Base-by-base conservation (phyloP, 2,797 vertebrate species). In the Petrocephalus schoutedeni region DNA sequence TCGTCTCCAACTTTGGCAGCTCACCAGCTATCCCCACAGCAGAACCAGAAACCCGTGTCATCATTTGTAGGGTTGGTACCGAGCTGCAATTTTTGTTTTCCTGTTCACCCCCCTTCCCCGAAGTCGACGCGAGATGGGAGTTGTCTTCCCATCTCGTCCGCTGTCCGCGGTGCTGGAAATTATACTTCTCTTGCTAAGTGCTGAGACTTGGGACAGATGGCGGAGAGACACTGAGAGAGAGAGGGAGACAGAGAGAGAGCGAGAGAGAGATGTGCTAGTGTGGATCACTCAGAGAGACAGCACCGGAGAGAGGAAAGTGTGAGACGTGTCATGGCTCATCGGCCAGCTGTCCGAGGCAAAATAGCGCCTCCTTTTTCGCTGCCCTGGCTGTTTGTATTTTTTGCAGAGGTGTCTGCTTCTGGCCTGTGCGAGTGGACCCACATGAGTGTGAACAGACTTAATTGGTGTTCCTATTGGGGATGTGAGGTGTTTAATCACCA, bases 401-500 rank as follows among this genome's bases (percentile, higher is more conserved):
- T 12, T 14, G 56, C 16, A 32, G 32, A 56, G 53, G 53, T 32
- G 83, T 32, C 21, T 57, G 53, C 10, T 85, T 85, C 14, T 12
- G 19, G 41, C 9, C 61, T 53, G 59, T 6, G 4, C 9, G 12
- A 51, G 59, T 87, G 85, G 84, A 87, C 57, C 88, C 86, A 87
- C 88, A 49, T 41, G 90, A 88, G 88, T 89, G 83, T 90, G 89
- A 92, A 90, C 87, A 88, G 89, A 53, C 89, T 89, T 93, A 92
- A 92, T 92, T 92, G 90, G 90, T 86, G 82, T 90, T 91, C 90
- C 88, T 64, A 57, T 86, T 77, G 89, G 88, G 51, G 51, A 89
- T 88, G 88, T 77, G 87, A 88, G 87, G 89, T 91, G 88, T 90
- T 89, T 91, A 89, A 92, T 92, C 91, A 91, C 91, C 92, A 92